phyloP scores from a whole-genome alignment of 2,113 vertebrate genomes.

The Podocnemis expansa region DNA sequence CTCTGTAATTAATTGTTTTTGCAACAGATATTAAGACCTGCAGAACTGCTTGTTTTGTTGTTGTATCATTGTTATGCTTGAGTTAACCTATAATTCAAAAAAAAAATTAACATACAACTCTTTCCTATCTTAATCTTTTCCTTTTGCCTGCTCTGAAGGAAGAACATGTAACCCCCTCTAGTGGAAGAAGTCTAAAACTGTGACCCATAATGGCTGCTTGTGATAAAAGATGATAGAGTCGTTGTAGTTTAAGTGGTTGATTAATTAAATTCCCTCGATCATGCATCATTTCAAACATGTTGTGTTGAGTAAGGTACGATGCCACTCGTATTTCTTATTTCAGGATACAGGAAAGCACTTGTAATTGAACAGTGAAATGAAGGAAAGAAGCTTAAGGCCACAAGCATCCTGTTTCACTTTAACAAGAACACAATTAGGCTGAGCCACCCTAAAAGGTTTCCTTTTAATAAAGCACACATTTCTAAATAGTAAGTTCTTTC shows the following conservation, averaged over 20 bases:
- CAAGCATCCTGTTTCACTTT: slow-evolving; percentile 79
- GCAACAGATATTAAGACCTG: slow-evolving; percentile 43
- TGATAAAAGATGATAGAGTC: neutral
- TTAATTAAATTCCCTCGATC: neutral
- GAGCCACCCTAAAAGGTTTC: slow-evolving; percentile 42
- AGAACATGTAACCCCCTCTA: slow-evolving; percentile 75
- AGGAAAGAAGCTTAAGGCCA: slow-evolving; percentile 80
- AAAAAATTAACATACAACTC: slow-evolving; percentile 22
- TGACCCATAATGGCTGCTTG: neutral
- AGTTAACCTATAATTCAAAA: slow-evolving; percentile 63
- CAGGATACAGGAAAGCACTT: slow-evolving; percentile 79
- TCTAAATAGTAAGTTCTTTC: neutral
- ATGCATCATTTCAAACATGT: neutral
- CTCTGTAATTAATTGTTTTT: slow-evolving; percentile 64
- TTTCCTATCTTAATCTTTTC: slow-evolving; percentile 23
- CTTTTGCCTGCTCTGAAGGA: slow-evolving; percentile 14
- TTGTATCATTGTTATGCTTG: slow-evolving; percentile 37
- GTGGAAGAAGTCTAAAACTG: slow-evolving; percentile 66
- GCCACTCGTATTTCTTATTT: slow-evolving; percentile 62
- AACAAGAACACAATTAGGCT: slow-evolving; percentile 58
- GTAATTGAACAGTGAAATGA: slow-evolving; percentile 79
- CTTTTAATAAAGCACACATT: slow-evolving; percentile 24
- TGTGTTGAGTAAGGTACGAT: slow-evolving; percentile 28
- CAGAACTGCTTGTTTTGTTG: neutral
- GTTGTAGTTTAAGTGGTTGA: neutral